Base-by-base conservation (phyloP, 2,797 vertebrate species). In the Labroides dimidiatus region DNA sequence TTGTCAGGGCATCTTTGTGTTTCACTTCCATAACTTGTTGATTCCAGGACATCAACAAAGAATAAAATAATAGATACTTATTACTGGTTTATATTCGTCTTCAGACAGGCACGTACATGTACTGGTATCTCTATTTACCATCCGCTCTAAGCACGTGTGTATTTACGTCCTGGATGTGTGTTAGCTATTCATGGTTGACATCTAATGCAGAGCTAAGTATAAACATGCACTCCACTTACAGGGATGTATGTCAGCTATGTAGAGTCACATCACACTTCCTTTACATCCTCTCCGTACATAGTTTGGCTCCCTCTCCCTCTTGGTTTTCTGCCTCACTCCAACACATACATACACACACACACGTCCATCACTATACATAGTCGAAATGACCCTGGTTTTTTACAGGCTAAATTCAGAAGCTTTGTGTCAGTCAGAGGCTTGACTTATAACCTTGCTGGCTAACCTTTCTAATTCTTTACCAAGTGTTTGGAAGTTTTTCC, bases 151-250 rank as follows among this genome's bases (percentile, higher is more conserved):
- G 69, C 72, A 60, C 12, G 20, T 64, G 52, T 84, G 62, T 81
- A 88, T 89, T 81, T 85, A 27, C 69, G 77, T 77, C 21, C 33
- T 10, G 4, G 39, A 69, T 59, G 52, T 72, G 81, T 85, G 77
- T 21, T 37, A 77, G 76, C 74, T 71, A 81, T 87, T 82, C 27
- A 39, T 45, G 69, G 64, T 47, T 55, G 66, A 74, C 68, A 65
- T 81, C 55, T 59, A 68, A 52, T 69, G 56, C 76, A 27, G 72
- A 19, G 59, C 87, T 90, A 90, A 88, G 87, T 87, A 81, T 91
- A 91, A 82, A 71, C 41, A 42, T 48, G 54, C 54, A 36, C 75
- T 75, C 49, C 42, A 63, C 70, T 81, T 72, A 53, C 54, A 64
- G 27, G 21, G 76, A 80, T 78, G 61, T 69, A 79, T 84, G 85